phyloP scores from a whole-genome alignment of 2,113 vertebrate species.

The Grammomys surdaster region DNA sequence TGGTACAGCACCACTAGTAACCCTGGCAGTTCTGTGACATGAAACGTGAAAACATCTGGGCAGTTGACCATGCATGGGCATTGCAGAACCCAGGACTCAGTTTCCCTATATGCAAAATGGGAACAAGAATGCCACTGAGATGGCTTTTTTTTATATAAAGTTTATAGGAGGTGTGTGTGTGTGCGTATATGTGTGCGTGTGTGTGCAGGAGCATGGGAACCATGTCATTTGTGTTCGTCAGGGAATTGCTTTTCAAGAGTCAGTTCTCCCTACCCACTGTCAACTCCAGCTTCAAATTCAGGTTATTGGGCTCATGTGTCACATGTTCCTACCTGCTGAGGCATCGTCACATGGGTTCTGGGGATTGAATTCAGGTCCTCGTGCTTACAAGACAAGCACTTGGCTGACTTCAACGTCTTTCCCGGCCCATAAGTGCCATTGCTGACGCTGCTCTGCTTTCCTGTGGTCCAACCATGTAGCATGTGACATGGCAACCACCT shows the following conservation, averaged over 20 bases:
- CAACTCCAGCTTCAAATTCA: background rate
- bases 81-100: background rate
- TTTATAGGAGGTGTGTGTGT: background rate
- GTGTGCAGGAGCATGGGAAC: background rate
- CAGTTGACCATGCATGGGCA: background rate
- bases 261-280: no score
- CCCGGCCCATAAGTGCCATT: background rate
- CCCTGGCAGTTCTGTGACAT: background rate
- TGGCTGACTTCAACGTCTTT: background rate
- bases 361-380: background rate
- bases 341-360: background rate
- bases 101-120: background rate
- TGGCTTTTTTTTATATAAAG: background rate
- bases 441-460: background rate
- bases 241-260: background rate
- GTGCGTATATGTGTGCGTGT: background rate
- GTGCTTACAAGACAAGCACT: background rate
- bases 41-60: background rate
- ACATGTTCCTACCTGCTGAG: background rate
- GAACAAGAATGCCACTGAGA: background rate
- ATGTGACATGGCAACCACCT: background rate
- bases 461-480: background rate
- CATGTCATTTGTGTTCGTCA: background rate
- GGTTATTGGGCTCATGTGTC: no score
- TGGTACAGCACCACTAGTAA: background rate